Percentiles rank a stretch among this genome's conserved stretches.
phyloP scores from a whole-genome alignment of 2,113 vertebrate genomes.

The Sinocyclocheilus grahami region DNA sequence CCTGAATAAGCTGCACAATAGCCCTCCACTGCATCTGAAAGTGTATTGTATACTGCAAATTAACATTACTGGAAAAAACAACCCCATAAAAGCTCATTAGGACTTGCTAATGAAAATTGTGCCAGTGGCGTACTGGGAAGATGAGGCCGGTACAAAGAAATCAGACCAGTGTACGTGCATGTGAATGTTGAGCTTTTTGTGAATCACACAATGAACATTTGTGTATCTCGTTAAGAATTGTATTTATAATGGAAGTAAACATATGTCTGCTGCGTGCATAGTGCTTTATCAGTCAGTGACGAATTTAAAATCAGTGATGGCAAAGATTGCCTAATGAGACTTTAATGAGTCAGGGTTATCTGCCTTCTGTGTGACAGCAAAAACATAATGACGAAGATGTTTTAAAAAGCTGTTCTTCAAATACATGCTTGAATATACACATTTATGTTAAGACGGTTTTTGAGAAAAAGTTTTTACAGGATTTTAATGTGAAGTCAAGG shows the following conservation, averaged over 20 bases:
- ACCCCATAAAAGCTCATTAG: conserved; percentile 39
- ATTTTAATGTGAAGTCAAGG: not conserved
- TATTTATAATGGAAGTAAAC: conserved; percentile 27
- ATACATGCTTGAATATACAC: not conserved
- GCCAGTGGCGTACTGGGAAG: conserved; percentile 17
- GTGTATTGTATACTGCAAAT: conserved; percentile 33
- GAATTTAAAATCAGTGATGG: not conserved
- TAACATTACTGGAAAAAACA: conserved; percentile 38
- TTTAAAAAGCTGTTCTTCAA: not conserved
- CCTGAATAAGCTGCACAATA: conserved; percentile 39
- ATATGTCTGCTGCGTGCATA: not conserved
- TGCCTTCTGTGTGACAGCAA: not conserved
- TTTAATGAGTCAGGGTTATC: not conserved
- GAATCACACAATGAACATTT: conserved; percentile 19
- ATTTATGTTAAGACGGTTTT: not conserved
- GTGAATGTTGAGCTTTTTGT: conserved; percentile 34
- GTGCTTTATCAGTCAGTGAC: conserved; percentile 2
- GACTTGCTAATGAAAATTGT: conserved; percentile 47
- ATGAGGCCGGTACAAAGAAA: conserved; percentile 28
- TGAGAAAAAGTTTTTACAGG: not conserved
- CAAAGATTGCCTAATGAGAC: not conserved
- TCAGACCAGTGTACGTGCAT: conserved; percentile 11
- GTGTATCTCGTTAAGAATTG: not conserved
- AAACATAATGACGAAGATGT: not conserved
- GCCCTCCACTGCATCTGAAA: conserved; percentile 5